phyloP scores from a whole-genome alignment of 2,113 vertebrate species.

The Alethe castanea region DNA sequence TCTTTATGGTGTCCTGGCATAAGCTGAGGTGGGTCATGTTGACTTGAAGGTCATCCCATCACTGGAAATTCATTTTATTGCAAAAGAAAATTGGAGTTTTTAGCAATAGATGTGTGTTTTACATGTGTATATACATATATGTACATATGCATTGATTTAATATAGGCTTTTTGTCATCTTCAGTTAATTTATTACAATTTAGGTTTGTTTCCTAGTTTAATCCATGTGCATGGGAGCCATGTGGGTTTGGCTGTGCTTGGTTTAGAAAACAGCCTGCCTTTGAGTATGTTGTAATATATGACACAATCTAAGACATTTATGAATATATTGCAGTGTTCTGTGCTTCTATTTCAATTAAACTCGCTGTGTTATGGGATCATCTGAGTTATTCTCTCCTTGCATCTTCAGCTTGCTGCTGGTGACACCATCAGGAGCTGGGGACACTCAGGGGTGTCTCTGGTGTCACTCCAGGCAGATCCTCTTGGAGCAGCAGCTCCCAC shows the following conservation, averaged over 20 bases:
- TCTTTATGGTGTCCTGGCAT: not conserved
- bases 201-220: not conserved
- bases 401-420: fast-evolving
- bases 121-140: not conserved
- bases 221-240: not conserved
- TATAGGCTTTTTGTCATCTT: fast-evolving
- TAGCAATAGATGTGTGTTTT: not conserved
- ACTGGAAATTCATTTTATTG: not conserved
- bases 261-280: not conserved
- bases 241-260: not conserved
- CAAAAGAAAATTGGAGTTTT: not conserved
- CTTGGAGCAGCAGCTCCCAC: not conserved
- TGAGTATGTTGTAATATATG: fast-evolving
- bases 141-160: not conserved
- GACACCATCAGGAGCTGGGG: not conserved
- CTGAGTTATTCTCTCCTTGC: not conserved
- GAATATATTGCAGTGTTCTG: fast-evolving
- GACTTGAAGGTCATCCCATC: not conserved
- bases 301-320: too few species aligned
- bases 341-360: not conserved
- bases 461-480: not conserved
- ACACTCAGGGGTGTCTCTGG: not conserved
- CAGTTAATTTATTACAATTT: not conserved
- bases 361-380: fast-evolving
- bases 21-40: not conserved